These are phyloP conservation scores for Meganola albula DNA, from an alignment of 2,888 invertebrate genomes.

Conservation along the genomic window DNA sequence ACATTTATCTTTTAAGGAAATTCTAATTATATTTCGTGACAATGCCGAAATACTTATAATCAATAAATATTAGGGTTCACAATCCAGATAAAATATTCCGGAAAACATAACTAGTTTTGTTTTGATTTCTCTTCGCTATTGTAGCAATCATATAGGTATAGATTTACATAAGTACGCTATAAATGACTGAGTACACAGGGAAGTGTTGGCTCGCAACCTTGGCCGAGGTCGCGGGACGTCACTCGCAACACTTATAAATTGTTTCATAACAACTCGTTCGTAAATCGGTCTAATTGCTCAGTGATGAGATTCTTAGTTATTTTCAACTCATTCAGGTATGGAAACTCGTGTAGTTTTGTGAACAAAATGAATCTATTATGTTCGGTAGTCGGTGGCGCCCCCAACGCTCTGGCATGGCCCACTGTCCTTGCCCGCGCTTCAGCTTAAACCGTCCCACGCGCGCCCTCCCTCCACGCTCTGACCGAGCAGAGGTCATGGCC, in stretches of 20 bases:
- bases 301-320: slow-evolving; percentile 26
- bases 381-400: slow-evolving; percentile 30
- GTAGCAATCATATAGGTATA: slow-evolving; percentile 32
- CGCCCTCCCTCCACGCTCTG: slow-evolving; percentile 37
- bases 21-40: no score
- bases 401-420: slow-evolving; percentile 18
- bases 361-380: slow-evolving; percentile 27
- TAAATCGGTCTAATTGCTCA: slow-evolving; percentile 37
- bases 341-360: slow-evolving; percentile 34
- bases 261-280: slow-evolving; percentile 58
- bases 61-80: no score
- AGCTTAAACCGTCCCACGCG: slow-evolving; percentile 41
- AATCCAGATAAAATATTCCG: slow-evolving; percentile 28
- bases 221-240: slow-evolving; percentile 69
- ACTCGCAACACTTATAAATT: slow-evolving; percentile 65
- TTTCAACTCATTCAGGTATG: no score
- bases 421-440: slow-evolving; percentile 45
- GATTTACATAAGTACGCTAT: slow-evolving; percentile 48
- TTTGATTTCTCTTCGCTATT: slow-evolving; percentile 35
- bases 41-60: no score
- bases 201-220: slow-evolving; percentile 68
- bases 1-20: no score
- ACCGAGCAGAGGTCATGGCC: slow-evolving; percentile 71
- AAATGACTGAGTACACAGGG: slow-evolving; percentile 67
- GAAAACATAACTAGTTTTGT: slow-evolving; percentile 35